phyloP scores from a whole-genome alignment of 2,113 vertebrate genomes.

The Tupaia chinensis region DNA sequence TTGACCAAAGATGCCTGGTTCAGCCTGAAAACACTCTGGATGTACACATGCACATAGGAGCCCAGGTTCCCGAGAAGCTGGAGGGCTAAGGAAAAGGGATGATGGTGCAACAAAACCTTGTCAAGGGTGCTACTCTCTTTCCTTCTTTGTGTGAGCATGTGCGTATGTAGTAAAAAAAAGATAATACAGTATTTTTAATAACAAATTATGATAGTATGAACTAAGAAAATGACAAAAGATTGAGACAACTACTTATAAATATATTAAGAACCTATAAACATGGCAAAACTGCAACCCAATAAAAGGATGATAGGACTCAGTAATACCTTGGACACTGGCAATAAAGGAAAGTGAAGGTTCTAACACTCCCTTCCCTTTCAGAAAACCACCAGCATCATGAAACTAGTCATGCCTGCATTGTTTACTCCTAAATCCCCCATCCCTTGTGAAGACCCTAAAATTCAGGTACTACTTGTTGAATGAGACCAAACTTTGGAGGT shows the following conservation, averaged over 20 bases:
- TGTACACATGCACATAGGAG: too few relatives aligned
- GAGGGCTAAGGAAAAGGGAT: too few relatives aligned
- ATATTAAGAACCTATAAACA: not conserved
- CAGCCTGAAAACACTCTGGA: too few relatives aligned
- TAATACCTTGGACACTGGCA: not conserved
- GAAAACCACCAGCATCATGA: not conserved
- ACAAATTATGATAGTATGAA: conserved; percentile 25
- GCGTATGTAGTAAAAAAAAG: too few relatives aligned
- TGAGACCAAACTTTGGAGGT: not conserved
- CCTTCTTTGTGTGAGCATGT: too few relatives aligned
- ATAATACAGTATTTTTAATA: conserved; percentile 27
- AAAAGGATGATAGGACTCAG: not conserved
- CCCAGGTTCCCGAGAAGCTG: too few relatives aligned
- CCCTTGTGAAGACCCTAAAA: not conserved
- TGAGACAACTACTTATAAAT: not conserved
- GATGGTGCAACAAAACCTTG: too few relatives aligned
- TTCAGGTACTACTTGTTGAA: not conserved
- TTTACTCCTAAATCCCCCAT: not conserved
- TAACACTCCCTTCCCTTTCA: not conserved
- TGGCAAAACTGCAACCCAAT: not conserved
- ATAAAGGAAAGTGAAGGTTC: not conserved
- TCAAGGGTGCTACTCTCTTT: too few relatives aligned
- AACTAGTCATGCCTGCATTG: not conserved
- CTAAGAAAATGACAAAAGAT: not conserved
- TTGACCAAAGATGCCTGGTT: too few relatives aligned